phyloP scores from a whole-genome alignment of 2,113 vertebrate genomes.

The Sterrhoptilus dennistouni region DNA sequence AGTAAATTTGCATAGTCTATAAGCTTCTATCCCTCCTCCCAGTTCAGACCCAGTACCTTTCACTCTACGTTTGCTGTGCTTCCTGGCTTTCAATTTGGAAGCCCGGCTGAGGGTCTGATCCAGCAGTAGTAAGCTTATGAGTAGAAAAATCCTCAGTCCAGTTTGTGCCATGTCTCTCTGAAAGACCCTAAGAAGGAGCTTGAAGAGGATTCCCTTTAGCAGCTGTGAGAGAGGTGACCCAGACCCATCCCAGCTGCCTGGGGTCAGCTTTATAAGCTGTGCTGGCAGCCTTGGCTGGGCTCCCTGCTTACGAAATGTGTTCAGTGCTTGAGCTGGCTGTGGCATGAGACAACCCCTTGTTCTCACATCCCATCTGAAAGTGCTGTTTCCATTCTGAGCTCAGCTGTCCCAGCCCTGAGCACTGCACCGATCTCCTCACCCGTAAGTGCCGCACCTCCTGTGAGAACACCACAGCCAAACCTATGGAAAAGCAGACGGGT shows the following conservation, averaged over 20 bases:
- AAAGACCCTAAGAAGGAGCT: background rate
- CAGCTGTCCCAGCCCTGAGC: background rate
- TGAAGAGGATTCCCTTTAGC: background rate
- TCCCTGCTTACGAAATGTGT: conserved; percentile 60
- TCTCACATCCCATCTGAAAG: conserved; percentile 9
- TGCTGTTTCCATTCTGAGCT: conserved; percentile 17
- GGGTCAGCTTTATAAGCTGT: conserved; percentile 65
- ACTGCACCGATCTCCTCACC: background rate
- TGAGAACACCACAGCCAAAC: background rate
- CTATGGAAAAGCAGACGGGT: background rate
- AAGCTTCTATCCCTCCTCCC: background rate
- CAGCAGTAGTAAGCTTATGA: conserved; percentile 73
- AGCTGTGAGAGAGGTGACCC: background rate
- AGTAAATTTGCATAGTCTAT: background rate
- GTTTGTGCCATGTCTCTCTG: conserved; percentile 71
- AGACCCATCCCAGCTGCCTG: conserved; percentile 10
- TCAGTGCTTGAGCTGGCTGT: conserved; percentile 12
- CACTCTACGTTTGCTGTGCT: conserved; percentile 78
- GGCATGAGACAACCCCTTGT: conserved; percentile 72
- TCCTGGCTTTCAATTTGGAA: conserved; percentile 71
- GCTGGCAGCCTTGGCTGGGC: conserved; percentile 41
- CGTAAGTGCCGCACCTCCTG: rapidly evolving
- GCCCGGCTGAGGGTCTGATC: conserved; percentile 69
- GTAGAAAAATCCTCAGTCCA: conserved; percentile 64
- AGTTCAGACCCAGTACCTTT: conserved; percentile 72